Evolutionary conservation across 2,797 vertebrate species (phyloP).

Genomic region (Poecilia gillii): DNA sequence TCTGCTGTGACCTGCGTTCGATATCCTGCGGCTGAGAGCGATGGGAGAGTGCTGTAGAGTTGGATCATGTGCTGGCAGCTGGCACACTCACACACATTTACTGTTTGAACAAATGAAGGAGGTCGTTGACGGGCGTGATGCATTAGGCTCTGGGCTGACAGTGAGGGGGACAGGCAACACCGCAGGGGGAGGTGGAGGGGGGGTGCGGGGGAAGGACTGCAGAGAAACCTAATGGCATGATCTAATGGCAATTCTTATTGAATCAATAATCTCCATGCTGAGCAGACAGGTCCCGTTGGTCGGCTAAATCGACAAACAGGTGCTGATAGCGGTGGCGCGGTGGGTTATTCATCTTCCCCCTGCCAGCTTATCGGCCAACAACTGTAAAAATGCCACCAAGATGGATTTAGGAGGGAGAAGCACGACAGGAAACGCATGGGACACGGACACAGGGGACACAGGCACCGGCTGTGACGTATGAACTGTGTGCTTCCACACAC

Average conservation of each 20-base stretch:
- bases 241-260: constrained; percentile 98
- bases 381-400: constrained; percentile 89
- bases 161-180: constrained; percentile 74
- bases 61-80: constrained; percentile 52
- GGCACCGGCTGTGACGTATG: constrained; percentile 57
- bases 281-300: constrained; percentile 88
- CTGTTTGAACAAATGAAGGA: constrained; percentile 89
- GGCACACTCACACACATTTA: constrained; percentile 61
- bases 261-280: constrained; percentile 99
- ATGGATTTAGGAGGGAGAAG: constrained; percentile 84
- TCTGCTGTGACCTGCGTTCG: constrained; percentile 68
- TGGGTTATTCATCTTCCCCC: constrained; percentile 94
- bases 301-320: constrained; percentile 93
- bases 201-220: constrained; percentile 6
- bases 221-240: constrained; percentile 87
- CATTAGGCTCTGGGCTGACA: constrained; percentile 86
- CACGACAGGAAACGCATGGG: constrained; percentile 48
- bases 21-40: constrained; percentile 73
- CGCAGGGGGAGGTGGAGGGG: constrained; percentile 21
- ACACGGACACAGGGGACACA: constrained; percentile 61
- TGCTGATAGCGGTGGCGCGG: constrained; percentile 88
- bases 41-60: constrained; percentile 53
- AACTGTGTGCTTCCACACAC: constrained; percentile 17
- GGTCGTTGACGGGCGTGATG: constrained; percentile 86
- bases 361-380: constrained; percentile 90